phyloP scores from a whole-genome alignment of 92 coral and sea anemone genomes.

The Siderastrea radians region DNA sequence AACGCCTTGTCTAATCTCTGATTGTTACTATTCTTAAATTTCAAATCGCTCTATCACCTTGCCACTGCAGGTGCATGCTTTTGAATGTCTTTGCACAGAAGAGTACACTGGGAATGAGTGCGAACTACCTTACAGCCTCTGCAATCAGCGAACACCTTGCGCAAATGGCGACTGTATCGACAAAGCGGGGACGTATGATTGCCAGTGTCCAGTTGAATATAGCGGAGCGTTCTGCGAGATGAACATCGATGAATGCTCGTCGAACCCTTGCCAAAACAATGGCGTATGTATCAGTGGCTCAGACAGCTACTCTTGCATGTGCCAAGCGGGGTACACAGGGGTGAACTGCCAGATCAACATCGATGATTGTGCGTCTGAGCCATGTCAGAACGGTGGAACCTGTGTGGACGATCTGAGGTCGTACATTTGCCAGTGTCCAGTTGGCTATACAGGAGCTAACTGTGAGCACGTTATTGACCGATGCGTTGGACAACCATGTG shows the following conservation, averaged over 20 bases:
- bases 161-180: constrained; percentile 83
- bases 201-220: constrained; percentile 26
- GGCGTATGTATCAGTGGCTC: constrained; percentile 66
- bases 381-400: constrained; percentile 64
- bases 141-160: constrained; percentile 69
- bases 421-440: constrained; percentile 56
- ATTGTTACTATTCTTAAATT: too few species aligned
- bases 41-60: too few species aligned
- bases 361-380: constrained; percentile 83
- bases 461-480: too few species aligned
- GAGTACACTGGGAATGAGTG: constrained; percentile 30
- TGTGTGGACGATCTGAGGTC: too few species aligned
- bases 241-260: constrained; percentile 27
- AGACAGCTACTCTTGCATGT: constrained; percentile 49
- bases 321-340: constrained; percentile 54
- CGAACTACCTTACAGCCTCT: constrained; percentile 77
- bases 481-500: too few species aligned
- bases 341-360: not conserved
- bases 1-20: too few species aligned
- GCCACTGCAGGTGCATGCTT: constrained; percentile 34
- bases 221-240: constrained; percentile 76
- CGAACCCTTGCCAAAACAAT: constrained; percentile 65
- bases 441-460: constrained; percentile 61
- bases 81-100: constrained; percentile 75
- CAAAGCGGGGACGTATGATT: constrained; percentile 69